phyloP scores from a whole-genome alignment of 2,888 invertebrate species.

The Sthenelais limicola region DNA sequence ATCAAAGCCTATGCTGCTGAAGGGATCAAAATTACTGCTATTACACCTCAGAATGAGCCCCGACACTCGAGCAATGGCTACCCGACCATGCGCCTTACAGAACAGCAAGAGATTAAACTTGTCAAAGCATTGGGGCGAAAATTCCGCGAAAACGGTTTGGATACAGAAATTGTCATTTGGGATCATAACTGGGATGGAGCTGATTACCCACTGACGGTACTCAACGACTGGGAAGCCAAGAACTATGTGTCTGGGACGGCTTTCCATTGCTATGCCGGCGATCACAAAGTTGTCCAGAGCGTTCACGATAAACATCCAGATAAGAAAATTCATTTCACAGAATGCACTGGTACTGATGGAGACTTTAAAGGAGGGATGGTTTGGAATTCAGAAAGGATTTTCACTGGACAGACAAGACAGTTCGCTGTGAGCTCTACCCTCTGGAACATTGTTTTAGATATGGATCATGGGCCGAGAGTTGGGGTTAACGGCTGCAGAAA shows the following conservation, averaged over 20 bases:
- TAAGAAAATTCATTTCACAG: constrained; percentile 50
- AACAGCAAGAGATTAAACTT: constrained; percentile 37
- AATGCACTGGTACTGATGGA: constrained; percentile 48
- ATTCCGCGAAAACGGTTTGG: constrained; percentile 40
- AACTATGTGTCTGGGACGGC: constrained; percentile 46
- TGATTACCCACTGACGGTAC: constrained; percentile 44
- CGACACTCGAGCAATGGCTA: constrained; percentile 46
- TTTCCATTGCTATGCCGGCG: constrained; percentile 50
- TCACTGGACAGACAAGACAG: constrained; percentile 47
- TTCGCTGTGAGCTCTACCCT: constrained; percentile 45
- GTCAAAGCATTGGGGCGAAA: constrained; percentile 46
- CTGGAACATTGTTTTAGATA: constrained; percentile 51
- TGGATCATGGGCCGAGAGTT: constrained; percentile 46
- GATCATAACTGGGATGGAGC: constrained; percentile 51
- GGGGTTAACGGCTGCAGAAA: constrained; percentile 48
- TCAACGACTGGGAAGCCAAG: constrained; percentile 43
- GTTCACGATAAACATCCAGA: constrained; percentile 43
- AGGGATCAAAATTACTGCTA: constrained; percentile 47
- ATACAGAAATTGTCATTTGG: constrained; percentile 46
- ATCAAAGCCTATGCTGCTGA: constrained; percentile 46
- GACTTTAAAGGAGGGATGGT: constrained; percentile 44
- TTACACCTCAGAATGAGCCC: constrained; percentile 51
- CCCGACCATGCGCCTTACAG: constrained; percentile 47
- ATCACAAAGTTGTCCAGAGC: constrained; percentile 31
- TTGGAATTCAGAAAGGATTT: constrained; percentile 48